phyloP scores from a whole-genome alignment of 2,797 vertebrate genomes.

The Parambassis ranga region DNA sequence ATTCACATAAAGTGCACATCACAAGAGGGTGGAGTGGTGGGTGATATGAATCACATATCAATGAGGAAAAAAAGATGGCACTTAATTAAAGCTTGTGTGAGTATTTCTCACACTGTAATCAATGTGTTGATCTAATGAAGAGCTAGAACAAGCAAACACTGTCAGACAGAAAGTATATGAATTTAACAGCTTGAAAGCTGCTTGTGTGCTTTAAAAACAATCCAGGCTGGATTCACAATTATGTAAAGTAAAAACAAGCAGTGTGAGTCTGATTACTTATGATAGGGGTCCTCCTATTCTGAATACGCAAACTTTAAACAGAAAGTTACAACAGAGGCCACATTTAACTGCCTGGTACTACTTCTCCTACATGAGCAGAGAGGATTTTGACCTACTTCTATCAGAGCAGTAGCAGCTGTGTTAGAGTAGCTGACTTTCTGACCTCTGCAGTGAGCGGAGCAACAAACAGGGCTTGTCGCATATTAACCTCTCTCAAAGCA shows the following conservation, averaged over 20 bases:
- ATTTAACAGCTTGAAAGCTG: background rate
- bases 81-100: background rate
- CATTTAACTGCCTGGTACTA: background rate
- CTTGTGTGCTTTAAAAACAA: too few relatives aligned
- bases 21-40: too few relatives aligned
- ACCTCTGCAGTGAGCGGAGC: slow-evolving; percentile 24
- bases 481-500: slow-evolving; percentile 33
- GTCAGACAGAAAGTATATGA: background rate
- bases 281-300: background rate
- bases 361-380: background rate
- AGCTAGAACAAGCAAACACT: background rate
- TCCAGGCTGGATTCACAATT: too few relatives aligned
- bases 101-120: background rate
- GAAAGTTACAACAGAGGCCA: background rate
- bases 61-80: background rate
- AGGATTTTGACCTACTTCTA: slow-evolving; percentile 1
- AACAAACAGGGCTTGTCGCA: slow-evolving; percentile 20
- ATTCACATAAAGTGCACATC: too few relatives aligned
- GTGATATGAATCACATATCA: background rate
- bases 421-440: slow-evolving; percentile 6
- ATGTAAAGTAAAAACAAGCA: too few relatives aligned
- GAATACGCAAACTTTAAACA: background rate
- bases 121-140: background rate
- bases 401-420: slow-evolving; percentile 26
- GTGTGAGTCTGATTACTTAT: too few relatives aligned